Conservation (phyloP, 2,797 vertebrate species). For the Bovichtus diacanthus region DNA sequence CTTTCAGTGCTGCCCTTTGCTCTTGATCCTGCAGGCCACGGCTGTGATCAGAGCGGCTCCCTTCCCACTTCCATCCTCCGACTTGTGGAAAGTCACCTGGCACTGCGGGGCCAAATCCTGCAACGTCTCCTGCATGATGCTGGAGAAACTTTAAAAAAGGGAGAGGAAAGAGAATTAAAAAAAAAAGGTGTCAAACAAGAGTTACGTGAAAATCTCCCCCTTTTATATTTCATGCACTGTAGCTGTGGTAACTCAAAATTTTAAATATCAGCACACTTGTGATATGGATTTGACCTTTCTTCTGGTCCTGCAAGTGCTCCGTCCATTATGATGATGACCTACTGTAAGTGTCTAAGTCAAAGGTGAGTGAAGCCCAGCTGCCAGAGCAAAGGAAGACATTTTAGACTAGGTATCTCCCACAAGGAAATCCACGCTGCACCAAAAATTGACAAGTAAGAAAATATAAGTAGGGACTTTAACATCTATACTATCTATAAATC, state of each 20-base stretch:
- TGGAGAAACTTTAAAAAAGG: conserved; percentile 88
- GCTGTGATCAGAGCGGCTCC: conserved; percentile 97
- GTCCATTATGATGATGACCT: neutral
- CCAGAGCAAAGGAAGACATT: no score
- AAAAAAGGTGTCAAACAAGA: neutral
- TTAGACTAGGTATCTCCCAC: no score
- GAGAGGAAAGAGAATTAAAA: neutral
- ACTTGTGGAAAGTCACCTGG: conserved; percentile 92
- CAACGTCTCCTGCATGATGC: conserved; percentile 90
- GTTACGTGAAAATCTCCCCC: neutral
- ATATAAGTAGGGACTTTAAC: no score
- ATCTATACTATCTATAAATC: no score
- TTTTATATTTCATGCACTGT: neutral
- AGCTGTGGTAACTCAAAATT: neutral
- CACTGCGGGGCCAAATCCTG: conserved; percentile 91
- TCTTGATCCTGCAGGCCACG: conserved; percentile 91
- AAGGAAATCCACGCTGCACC: no score
- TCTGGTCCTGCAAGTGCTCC: neutral
- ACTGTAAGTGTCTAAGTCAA: neutral
- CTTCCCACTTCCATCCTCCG: conserved; percentile 96
- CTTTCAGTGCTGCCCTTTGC: conserved; percentile 78
- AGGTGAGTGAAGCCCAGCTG: no score
- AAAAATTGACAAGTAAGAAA: no score
- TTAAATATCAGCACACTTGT: neutral
- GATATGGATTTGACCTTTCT: neutral